phyloP scores from a whole-genome alignment of 2,113 vertebrate genomes.

The Petrocephalus zakoni region DNA sequence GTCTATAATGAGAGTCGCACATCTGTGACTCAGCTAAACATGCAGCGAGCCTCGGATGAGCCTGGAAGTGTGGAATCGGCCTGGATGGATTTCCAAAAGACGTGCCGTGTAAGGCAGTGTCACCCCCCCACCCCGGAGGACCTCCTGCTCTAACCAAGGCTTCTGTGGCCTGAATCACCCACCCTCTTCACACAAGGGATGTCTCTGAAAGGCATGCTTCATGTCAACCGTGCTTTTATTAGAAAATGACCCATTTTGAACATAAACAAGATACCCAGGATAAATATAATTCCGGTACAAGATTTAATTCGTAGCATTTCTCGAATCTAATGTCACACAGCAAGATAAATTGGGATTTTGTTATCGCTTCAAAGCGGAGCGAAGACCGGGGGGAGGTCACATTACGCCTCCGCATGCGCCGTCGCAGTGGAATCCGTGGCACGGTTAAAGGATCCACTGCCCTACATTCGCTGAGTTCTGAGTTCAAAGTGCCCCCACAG shows the following conservation, averaged over 20 bases:
- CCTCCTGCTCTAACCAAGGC: background rate
- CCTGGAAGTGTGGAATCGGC: conserved; percentile 6
- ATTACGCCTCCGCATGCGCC: too few species aligned
- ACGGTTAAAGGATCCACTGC: background rate
- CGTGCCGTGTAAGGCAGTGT: background rate
- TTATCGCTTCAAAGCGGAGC: background rate
- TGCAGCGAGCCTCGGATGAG: background rate
- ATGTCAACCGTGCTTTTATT: background rate
- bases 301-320: background rate
- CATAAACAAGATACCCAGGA: background rate
- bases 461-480: background rate
- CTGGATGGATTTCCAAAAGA: conserved; percentile 20
- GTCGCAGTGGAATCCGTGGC: background rate
- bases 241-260: background rate
- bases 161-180: background rate
- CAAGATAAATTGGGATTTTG: background rate
- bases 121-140: background rate
- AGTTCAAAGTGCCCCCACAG: background rate
- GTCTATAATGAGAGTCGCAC: background rate
- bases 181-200: background rate
- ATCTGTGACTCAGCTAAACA: background rate
- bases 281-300: background rate
- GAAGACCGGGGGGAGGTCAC: background rate
- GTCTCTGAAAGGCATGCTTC: background rate
- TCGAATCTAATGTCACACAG: background rate